Percentiles rank a stretch among this genome's conserved stretches.
Conservation (phyloP, 2,888 invertebrate species). For the Lysandra coridon region DNA sequence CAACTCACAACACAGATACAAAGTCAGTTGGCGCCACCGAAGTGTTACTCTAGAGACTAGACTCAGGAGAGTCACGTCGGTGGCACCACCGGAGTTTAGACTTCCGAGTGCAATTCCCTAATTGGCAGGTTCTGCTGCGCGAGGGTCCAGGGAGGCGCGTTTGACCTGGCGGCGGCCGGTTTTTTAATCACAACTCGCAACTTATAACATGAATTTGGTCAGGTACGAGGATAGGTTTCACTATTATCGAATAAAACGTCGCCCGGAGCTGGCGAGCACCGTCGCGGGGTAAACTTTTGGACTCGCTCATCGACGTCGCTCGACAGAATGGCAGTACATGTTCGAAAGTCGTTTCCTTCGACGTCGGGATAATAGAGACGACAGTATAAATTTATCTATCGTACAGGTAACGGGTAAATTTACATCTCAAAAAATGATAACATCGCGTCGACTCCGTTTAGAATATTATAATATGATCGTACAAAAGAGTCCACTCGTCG, state of each 20-base stretch:
- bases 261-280: background rate
- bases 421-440: conserved; percentile 77
- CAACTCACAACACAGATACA: background rate
- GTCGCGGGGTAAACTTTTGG: background rate
- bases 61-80: background rate
- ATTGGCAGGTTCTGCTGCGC: background rate
- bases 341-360: conserved; percentile 65
- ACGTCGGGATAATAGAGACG: conserved; percentile 72
- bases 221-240: background rate
- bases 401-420: conserved; percentile 71
- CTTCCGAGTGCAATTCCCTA: background rate
- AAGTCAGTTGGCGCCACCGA: background rate
- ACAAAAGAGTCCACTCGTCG: conserved; percentile 53
- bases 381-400: conserved; percentile 67
- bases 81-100: background rate
- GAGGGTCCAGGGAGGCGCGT: background rate
- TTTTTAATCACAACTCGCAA: background rate
- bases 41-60: background rate
- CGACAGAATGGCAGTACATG: conserved; percentile 65
- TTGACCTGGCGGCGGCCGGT: background rate
- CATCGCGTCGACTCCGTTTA: conserved; percentile 56
- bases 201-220: conserved; percentile 3
- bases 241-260: background rate
- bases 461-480: conserved; percentile 47
- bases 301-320: background rate